Evolutionary conservation across 1,140 invertebrate genomes (phyloP).

Genomic region (Drosophila auraria): DNA sequence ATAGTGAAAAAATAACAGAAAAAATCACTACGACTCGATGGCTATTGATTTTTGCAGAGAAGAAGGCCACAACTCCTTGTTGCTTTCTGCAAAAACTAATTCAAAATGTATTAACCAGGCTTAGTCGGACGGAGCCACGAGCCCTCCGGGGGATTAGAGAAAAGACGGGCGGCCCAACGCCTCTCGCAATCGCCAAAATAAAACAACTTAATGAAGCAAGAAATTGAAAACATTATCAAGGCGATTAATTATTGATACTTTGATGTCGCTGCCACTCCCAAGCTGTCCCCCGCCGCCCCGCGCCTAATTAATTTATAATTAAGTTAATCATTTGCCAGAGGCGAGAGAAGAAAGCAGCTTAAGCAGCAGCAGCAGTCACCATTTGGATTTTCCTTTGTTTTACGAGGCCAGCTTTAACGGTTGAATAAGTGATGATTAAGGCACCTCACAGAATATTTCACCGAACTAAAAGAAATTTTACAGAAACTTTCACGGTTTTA

Average conservation of each 20-base stretch:
- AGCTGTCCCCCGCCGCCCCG: conserved; percentile 34
- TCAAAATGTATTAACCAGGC: conserved; percentile 66
- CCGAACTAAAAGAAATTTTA: not conserved
- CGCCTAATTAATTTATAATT: conserved; percentile 82
- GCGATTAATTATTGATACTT: conserved; percentile 83
- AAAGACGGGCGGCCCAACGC: conserved; percentile 48
- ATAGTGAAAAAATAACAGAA: not conserved
- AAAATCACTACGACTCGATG: conserved; percentile 6
- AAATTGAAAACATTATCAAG: conserved; percentile 83
- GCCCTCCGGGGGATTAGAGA: conserved; percentile 50
- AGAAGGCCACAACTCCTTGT: not conserved
- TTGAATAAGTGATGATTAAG: not conserved
- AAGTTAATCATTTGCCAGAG: conserved; percentile 69
- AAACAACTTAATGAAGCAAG: conserved; percentile 79
- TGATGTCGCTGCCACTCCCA: conserved; percentile 54
- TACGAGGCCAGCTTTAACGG: not conserved
- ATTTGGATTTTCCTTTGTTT: not conserved
- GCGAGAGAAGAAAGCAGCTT: conserved; percentile 22
- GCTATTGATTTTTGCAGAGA: conserved; percentile 38
- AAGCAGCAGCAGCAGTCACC: conserved; percentile 7
- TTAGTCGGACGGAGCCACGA: conserved; percentile 36
- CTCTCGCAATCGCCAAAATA: conserved; percentile 49
- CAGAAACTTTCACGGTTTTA: not conserved
- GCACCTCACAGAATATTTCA: not conserved
- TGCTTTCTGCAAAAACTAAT: conserved; percentile 39